A percentile compares a stretch with the other conserved stretches of the same genome.
phyloP scores from a whole-genome alignment of 2,888 invertebrate species.

The Sturmia bella region DNA sequence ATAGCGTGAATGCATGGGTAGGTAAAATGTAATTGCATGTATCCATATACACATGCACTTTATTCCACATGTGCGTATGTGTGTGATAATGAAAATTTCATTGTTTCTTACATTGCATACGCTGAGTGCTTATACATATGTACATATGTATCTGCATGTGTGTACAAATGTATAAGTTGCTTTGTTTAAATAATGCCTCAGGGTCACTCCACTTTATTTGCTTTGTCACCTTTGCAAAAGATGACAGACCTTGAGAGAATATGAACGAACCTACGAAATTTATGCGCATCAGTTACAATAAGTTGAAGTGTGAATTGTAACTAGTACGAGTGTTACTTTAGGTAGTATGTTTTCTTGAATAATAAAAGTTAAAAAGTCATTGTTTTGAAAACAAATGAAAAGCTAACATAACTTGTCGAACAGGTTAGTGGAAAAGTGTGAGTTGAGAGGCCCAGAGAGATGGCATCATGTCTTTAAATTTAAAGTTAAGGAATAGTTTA shows the following conservation, averaged over 20 bases:
- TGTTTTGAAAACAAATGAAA: conserved; percentile 59
- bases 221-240: conserved; percentile 68
- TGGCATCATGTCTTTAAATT: background rate
- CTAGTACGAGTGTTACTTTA: conserved; percentile 53
- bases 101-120: conserved; percentile 52
- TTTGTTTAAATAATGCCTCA: conserved; percentile 67
- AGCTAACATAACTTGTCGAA: conserved; percentile 53
- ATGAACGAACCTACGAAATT: conserved; percentile 58
- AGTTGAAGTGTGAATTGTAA: conserved; percentile 67
- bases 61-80: background rate
- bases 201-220: conserved; percentile 69
- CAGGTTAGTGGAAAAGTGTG: conserved; percentile 3
- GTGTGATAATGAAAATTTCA: conserved; percentile 43
- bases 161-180: conserved; percentile 18
- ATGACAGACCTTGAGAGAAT: conserved; percentile 66
- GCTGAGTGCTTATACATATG: background rate
- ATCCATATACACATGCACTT: background rate
- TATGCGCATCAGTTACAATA: conserved; percentile 65
- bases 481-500: background rate
- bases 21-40: conserved; percentile 5
- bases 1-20: background rate
- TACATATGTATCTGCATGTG: conserved; percentile 6
- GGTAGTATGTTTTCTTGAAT: conserved; percentile 42
- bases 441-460: background rate
- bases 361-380: conserved; percentile 56